A percentile compares a stretch with the other conserved stretches of the same genome.
Evolutionary conservation across 2,888 invertebrate species (phyloP).

Genomic region (Seira sanloemensis): DNA sequence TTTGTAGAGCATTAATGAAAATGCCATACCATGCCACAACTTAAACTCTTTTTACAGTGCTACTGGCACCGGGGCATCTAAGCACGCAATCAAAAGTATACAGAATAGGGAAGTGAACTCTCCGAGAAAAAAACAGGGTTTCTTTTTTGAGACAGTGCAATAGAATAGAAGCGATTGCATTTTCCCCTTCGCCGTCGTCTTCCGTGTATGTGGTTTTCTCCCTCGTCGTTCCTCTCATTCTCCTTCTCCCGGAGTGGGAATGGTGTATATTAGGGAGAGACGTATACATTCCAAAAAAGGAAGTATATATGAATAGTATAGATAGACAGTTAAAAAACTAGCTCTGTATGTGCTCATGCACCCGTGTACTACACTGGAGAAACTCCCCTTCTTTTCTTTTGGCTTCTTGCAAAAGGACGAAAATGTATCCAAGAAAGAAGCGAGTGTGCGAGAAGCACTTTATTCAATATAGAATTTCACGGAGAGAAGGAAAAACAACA

Average conservation of each 20-base stretch:
- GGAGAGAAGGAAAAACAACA: conserved; percentile 4
- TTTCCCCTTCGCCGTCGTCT: not conserved
- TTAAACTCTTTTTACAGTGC: not conserved
- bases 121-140: not conserved
- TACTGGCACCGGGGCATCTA: not conserved
- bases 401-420: not conserved
- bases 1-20: not conserved
- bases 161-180: not conserved
- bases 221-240: conserved; percentile 10
- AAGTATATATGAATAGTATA: not conserved
- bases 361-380: not conserved
- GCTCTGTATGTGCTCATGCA: no score
- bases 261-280: not conserved
- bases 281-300: no score
- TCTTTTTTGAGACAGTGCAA: not conserved
- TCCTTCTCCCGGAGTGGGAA: not conserved
- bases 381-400: not conserved
- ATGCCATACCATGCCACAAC: not conserved
- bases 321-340: not conserved
- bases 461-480: no score
- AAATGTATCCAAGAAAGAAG: not conserved
- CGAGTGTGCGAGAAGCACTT: no score
- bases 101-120: conserved; percentile 50
- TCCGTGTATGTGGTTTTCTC: conserved; percentile 45
- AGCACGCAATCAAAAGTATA: conserved; percentile 4